Base-by-base conservation (phyloP, 35 echinoderm and acorn worm species). In the Heliocidaris tuberculata region DNA sequence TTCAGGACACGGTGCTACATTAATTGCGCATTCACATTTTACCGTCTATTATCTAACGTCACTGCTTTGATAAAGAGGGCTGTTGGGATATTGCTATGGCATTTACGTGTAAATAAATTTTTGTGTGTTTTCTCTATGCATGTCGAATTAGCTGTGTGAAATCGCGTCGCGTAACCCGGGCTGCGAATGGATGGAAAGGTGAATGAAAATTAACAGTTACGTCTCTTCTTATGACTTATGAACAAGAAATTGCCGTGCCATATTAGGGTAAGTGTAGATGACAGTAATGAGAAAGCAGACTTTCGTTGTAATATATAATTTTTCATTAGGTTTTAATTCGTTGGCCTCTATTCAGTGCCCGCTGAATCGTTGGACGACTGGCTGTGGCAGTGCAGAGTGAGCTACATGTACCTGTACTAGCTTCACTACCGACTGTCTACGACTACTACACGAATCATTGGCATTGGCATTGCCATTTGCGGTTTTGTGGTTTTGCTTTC, bases 81-180 rank as follows among this genome's bases (percentile, higher is more conserved):
- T 10, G 50, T 15, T 56, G 52, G 52, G 52, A 10, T 19, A 78
- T 78, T 78, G 65, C 65, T 78, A 78, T 78, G 65, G 65, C 65
- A 78, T 78, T 78, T 78, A 19, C 65, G 65, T 78, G 65, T 78
- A 78, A 78, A 78, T 78, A 78, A n/a, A 78, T 42, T 78, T 78
- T 78, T 78, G 65, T 78, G 65, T 78, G 19, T 2, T 5, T 12
- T 2, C 10, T 60, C 5, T 60, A 19, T 13, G 12, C 10, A 9
- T 60, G 59, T 60, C 2, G 12, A 19, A 15, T 60, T 15, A 60
- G 59, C 59, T 7, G 19, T n/a, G 65, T 19, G 65, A 78, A 24
- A 17, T n/a, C 6, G 27, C 17, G 15, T 19, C 5, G 24, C 0
- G 17, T 21, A 27, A 21, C 6, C 24, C 21, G 5, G 13, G 16